phyloP scores from a whole-genome alignment of 1,140 invertebrate genomes.

The Streblospio benedicti region DNA sequence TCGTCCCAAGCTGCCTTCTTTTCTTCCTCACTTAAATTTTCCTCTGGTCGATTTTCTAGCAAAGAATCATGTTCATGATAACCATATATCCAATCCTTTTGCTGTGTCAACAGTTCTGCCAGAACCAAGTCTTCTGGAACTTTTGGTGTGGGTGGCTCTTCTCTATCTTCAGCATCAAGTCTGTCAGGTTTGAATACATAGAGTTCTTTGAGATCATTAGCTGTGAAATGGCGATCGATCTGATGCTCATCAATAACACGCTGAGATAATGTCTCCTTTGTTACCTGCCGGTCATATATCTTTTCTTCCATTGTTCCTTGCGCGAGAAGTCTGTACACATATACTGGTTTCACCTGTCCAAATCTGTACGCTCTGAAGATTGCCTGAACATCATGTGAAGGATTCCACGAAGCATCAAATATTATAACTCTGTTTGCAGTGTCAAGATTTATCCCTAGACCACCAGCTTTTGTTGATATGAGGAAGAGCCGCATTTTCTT shows the following conservation, averaged over 20 bases:
- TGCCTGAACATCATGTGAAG: conserved; percentile 93
- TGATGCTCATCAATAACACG: conserved; percentile 95
- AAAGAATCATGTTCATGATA: conserved; percentile 92
- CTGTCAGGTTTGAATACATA: conserved; percentile 70
- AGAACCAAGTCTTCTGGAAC: conserved; percentile 65
- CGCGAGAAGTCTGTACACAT: conserved; percentile 87
- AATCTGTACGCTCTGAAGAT: conserved; percentile 92
- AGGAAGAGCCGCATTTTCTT: conserved; percentile 39
- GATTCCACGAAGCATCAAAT: conserved; percentile 97
- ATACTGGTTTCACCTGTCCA: conserved; percentile 79
- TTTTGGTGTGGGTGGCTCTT: conserved; percentile 31
- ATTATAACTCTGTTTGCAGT: conserved; percentile 95
- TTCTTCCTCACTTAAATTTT: conserved; percentile 83
- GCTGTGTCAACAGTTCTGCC: conserved; percentile 69
- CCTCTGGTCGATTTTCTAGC: conserved; percentile 80
- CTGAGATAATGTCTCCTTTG: conserved; percentile 79
- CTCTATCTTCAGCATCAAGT: conserved; percentile 32
- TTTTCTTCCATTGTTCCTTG: conserved; percentile 93
- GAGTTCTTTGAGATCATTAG: conserved; percentile 75
- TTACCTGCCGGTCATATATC: conserved; percentile 90
- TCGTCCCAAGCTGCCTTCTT: conserved; percentile 87
- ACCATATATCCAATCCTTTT: conserved; percentile 61
- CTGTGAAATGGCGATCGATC: conserved; percentile 87
- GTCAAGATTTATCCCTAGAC: conserved; percentile 80
- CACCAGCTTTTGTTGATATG: conserved; percentile 87